phyloP scores from a whole-genome alignment of 2,888 invertebrate species.

The Sphaerophoria rueppellii region DNA sequence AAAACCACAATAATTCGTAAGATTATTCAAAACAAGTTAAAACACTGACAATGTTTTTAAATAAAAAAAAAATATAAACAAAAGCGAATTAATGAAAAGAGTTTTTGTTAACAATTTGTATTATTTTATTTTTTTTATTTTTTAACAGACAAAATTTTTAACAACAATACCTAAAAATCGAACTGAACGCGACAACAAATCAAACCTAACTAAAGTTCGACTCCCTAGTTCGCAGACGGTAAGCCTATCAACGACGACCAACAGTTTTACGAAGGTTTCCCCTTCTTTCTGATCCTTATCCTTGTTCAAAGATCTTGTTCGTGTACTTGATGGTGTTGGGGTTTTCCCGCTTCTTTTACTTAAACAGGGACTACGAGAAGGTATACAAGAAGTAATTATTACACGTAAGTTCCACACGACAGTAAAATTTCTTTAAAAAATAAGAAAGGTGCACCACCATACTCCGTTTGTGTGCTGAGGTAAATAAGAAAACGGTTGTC shows the following conservation, averaged over 20 bases:
- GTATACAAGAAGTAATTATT: slow-evolving; percentile 28
- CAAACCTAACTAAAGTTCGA: slow-evolving; percentile 66
- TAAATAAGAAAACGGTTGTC: slow-evolving; percentile 54
- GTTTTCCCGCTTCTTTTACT: slow-evolving; percentile 29
- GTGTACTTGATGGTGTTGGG: slow-evolving; percentile 36
- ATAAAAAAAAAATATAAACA: not conserved
- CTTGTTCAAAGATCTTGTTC: slow-evolving; percentile 15
- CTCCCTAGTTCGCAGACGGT: slow-evolving; percentile 22
- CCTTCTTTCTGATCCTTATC: slow-evolving; percentile 21
- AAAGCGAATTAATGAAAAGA: not conserved
- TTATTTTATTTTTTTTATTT: not conserved
- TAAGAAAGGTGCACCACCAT: slow-evolving; percentile 58
- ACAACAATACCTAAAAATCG: slow-evolving; percentile 44
- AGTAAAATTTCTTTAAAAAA: slow-evolving; percentile 30
- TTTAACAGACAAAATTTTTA: slow-evolving; percentile 18
- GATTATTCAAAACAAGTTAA: slow-evolving; percentile 16
- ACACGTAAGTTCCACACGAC: slow-evolving; percentile 28
- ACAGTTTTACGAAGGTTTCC: slow-evolving; percentile 10
- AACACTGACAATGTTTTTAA: slow-evolving; percentile 3
- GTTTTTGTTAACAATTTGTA: not conserved
- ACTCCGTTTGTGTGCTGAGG: not conserved
- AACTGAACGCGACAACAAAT: slow-evolving; percentile 66
- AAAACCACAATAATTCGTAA: not conserved
- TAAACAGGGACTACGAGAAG: slow-evolving; percentile 1
- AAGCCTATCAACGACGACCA: slow-evolving; percentile 3